A percentile compares a stretch with the other conserved stretches of the same genome.
Evolutionary conservation across 2,113 vertebrate genomes (phyloP).

Genomic region (Phoxinus phoxinus): DNA sequence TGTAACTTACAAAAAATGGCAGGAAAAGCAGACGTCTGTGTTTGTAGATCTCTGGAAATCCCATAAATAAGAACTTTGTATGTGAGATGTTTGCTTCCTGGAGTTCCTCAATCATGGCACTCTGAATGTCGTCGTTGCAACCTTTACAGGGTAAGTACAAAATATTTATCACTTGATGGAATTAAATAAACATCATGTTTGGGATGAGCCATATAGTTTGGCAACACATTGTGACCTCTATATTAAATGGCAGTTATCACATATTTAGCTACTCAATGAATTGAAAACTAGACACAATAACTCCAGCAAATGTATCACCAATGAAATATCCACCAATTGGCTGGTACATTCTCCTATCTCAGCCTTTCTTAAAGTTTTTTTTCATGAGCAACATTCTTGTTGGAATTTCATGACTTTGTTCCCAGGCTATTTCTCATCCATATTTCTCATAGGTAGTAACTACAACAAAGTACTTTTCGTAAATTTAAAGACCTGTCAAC

Average conservation of each 20-base stretch:
- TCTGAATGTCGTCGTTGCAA: slow-evolving; percentile 1
- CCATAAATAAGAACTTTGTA: slow-evolving; percentile 67
- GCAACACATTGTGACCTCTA: not conserved
- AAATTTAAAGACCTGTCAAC: not conserved
- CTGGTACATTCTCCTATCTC: not conserved
- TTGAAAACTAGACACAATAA: not conserved
- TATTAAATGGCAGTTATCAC: not conserved
- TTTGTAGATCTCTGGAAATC: slow-evolving; percentile 67
- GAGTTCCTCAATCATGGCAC: slow-evolving; percentile 59
- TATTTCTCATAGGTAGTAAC: not conserved
- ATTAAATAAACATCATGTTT: not conserved
- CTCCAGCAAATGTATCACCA: not conserved
- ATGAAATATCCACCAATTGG: not conserved
- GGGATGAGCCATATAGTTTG: not conserved
- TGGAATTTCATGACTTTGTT: not conserved
- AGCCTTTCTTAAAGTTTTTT: not conserved
- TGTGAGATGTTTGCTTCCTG: slow-evolving; percentile 68
- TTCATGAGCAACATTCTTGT: not conserved
- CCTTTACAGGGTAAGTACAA: slow-evolving; percentile 8
- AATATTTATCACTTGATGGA: not conserved
- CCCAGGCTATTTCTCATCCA: not conserved
- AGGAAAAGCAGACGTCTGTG: slow-evolving; percentile 66
- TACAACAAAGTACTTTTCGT: not conserved
- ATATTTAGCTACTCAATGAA: not conserved
- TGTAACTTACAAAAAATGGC: slow-evolving; percentile 62